Evolutionary conservation across 2,797 vertebrate genomes (phyloP), one percentile per base, ranked within the genome.

Genomic region (Nasua narica): DNA sequence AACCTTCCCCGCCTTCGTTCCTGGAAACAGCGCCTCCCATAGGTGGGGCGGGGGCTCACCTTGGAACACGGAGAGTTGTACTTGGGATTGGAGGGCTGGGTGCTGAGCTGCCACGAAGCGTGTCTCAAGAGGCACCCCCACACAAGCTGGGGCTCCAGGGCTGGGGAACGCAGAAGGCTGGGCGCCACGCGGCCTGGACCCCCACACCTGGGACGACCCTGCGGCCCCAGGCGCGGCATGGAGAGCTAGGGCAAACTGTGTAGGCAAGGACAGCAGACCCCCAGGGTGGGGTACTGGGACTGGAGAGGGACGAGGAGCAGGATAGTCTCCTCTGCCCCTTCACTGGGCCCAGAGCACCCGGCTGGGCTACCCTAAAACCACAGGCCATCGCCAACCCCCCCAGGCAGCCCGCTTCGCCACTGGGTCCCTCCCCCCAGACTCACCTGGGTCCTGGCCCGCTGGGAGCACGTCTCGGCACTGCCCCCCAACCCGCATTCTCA

Each of bases 311-410:
- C 8, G 5, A 23, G 54, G 72, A n/a, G 40, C 29, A 32, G n/a
- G 46, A 11, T 18, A 8, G 8, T 12, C 19, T 43, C 29, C 48
- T 18, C 40, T 27, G 48, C 16, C 1, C 6, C 37, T 43, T 32
- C n/a, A 1, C 2, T 1, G 32, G 25, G 52, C 40, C 23, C 43
- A 5, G 23, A 32, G 16, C 11, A 0, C 56, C 54, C 3, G 35
- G 35, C 58, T 10, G 5, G n/a, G n/a, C 7, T 32, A 27, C 18
- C n/a, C 56, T 16, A 29, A 11, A 92, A 1, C 12, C 32, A 35
- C 0, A 21, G 62, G 27, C 11, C 12, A 8, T 35, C 40, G 40
- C 21, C 15, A 16, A 21, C 23, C 1, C 67, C 67, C 23, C 65
- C 12, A 19, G 1, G 37, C 74, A 48, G 40, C 67, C 37, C 32